A percentile compares a stretch with the other conserved stretches of the same genome.
phyloP scores from a whole-genome alignment of 2,888 invertebrate species.

The Nymphalis c-album region DNA sequence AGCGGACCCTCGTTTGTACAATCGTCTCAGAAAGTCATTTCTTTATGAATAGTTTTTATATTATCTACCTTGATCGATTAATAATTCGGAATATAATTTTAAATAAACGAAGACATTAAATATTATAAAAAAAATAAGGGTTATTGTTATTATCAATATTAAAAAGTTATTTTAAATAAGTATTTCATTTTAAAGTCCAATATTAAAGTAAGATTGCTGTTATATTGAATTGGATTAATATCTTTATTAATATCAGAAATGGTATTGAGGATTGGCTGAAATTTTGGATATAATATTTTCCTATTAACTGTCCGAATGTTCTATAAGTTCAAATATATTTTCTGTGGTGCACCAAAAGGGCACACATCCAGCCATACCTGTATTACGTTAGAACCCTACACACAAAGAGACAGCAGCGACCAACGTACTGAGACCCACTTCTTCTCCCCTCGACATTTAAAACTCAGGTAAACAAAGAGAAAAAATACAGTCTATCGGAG shows the following conservation, averaged over 20 bases:
- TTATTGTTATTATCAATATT: no score
- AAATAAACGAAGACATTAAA: no score
- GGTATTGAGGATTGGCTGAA: no score
- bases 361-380: constrained; percentile 54
- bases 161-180: no score
- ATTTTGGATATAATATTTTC: constrained; percentile 36
- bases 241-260: no score
- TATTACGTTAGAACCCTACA: constrained; percentile 50
- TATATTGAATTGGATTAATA: no score
- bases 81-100: not conserved
- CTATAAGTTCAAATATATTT: constrained; percentile 37
- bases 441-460: constrained; percentile 34
- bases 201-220: no score
- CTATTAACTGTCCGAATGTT: constrained; percentile 41
- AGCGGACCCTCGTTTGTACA: constrained; percentile 75
- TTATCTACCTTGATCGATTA: constrained; percentile 18
- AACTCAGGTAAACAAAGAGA: constrained; percentile 41
- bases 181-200: no score
- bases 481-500: constrained; percentile 42
- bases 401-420: constrained; percentile 49
- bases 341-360: constrained; percentile 47
- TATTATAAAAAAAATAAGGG: no score
- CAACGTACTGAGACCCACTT: constrained; percentile 47
- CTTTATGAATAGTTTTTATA: constrained; percentile 39
- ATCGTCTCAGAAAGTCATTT: constrained; percentile 63